Base-by-base conservation (phyloP, 2,797 vertebrate genomes). In the Aselliscus stoliczkanus region DNA sequence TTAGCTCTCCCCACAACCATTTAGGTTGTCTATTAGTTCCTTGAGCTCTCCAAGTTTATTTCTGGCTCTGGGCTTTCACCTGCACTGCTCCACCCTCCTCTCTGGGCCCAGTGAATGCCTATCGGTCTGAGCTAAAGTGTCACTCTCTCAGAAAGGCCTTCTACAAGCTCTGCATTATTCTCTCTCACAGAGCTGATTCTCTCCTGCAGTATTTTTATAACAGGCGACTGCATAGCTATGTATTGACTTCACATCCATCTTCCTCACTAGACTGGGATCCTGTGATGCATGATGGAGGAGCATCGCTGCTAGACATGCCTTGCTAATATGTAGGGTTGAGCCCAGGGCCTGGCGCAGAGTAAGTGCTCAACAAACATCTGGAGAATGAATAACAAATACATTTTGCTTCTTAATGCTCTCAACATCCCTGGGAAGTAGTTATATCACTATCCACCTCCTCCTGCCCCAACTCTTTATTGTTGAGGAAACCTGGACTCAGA, bases 41-140 rank as follows among this genome's bases (percentile, higher is more conserved):
- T 82, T 56, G 50, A 23, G 34, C 17, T 70, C 69, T 73, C 58
- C 77, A 44, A 14, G 80, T 86, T 79, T 91, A 75, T 42, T 92
- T 91, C 54, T 73, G 42, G 44, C 44, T 85, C 37, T 12, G 37
- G 13, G 37, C 29, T 50, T 54, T 73, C 65, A 34, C 65, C 70
- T 76, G 56, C 58, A 83, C 65, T 25, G 18, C 13, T 37, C 50
- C 37, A 86, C 39, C 9, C 18, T 83, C 44, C 39, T 73, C 8
- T 17, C 42, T 65, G 50, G 50, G 52, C 79, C 18, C 18, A 60
- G 64, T 0, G 0, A 37, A 13, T 34, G 69, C 39, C 37, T 69
- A 39, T 69, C 29, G 29, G 31, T 82, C 58, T 65, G 80, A 88
- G 65, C 44, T 29, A 76, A 29, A 5, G 8, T 42, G 60, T 47